Evolutionary conservation across 2,888 invertebrate species (phyloP), one percentile per base, ranked within the genome.

Genomic region (Merodon equestris): DNA sequence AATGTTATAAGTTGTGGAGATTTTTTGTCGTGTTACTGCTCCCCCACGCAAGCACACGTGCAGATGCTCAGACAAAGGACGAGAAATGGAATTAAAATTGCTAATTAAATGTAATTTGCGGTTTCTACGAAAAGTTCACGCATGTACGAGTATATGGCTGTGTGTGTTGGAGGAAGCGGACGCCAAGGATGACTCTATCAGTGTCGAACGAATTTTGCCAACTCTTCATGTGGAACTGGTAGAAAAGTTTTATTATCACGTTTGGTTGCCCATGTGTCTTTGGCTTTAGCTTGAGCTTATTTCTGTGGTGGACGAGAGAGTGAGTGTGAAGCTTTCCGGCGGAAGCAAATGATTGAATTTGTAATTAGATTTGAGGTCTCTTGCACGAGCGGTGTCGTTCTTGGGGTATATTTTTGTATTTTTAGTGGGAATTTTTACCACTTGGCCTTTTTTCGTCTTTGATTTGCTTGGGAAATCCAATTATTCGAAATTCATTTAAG

Each of bases 21-120:
- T 56, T 40, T 56, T 40, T 36, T 14, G 9, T 13, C 9, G 9
- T 54, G 53, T 42, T 42, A n/a, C n/a, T n/a, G n/a, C 10, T 36
- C 13, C 5, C 10, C 14, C 13, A 51, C 13, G 7, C 27, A 27
- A 2, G 7, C 27, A 27, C 27, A 7, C 7, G 27, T 27, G 27
- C 27, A 27, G 27, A 27, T 27, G 27, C 27, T 27, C 19, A 42
- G 36, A 73, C 9, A 36, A 47, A 53, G 53, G 58, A 15, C 15
- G 45, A 38, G 19, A 47, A 66, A 57, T 2, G 27, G 7, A 4
- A 66, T 14, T 1, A 15, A 76, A 71, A 76, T 72, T 72, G 50
- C 71, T 71, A 76, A 76, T 76, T 76, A 76, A 76, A 76, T 72
- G 72, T 72, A 72, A 71, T 75, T 75, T 70, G 63, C 18, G 61